Evolutionary conservation across 30 jellyfish, hydroid and myxozoan species (phyloP).

Genomic region (Pelagia noctiluca): DNA sequence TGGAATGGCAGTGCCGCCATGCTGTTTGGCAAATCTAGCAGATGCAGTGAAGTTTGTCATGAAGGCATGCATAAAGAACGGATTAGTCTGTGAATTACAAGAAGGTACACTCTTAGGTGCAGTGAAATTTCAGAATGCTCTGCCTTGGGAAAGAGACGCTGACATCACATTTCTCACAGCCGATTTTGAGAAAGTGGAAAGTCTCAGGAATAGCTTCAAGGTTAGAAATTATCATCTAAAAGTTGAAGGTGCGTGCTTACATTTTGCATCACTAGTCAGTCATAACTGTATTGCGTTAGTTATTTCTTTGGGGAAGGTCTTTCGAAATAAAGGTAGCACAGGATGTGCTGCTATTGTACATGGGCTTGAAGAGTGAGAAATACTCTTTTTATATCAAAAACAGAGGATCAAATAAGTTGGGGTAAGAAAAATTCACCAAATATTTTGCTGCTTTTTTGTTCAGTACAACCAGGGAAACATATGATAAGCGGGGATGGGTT

Average conservation of each 20-base stretch:
- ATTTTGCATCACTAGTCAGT: too few species aligned
- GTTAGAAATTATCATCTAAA: constrained; percentile 48
- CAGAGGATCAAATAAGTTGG: background rate
- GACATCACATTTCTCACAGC: constrained; percentile 85
- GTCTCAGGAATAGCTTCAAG: constrained; percentile 4
- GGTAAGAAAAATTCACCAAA: background rate
- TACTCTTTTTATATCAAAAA: background rate
- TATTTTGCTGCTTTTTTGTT: background rate
- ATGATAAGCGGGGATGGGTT: background rate
- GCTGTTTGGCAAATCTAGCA: constrained; percentile 82
- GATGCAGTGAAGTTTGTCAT: constrained; percentile 77
- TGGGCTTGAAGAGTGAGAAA: background rate
- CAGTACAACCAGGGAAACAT: background rate
- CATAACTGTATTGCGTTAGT: too few species aligned
- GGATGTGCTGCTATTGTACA: too few species aligned
- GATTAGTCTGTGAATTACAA: constrained; percentile 66
- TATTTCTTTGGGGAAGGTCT: too few species aligned
- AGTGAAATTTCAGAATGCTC: constrained; percentile 61
- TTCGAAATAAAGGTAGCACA: too few species aligned
- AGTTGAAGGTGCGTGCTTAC: constrained; percentile 58
- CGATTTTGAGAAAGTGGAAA: constrained; percentile 52
- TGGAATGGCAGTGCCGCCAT: constrained; percentile 99
- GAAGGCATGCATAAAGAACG: constrained; percentile 39
- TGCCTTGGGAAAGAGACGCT: constrained; percentile 98
- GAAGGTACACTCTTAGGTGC: constrained; percentile 96